Evolutionary conservation across 2,888 invertebrate species (phyloP).

Genomic region (Arrhopalites spinosus): DNA sequence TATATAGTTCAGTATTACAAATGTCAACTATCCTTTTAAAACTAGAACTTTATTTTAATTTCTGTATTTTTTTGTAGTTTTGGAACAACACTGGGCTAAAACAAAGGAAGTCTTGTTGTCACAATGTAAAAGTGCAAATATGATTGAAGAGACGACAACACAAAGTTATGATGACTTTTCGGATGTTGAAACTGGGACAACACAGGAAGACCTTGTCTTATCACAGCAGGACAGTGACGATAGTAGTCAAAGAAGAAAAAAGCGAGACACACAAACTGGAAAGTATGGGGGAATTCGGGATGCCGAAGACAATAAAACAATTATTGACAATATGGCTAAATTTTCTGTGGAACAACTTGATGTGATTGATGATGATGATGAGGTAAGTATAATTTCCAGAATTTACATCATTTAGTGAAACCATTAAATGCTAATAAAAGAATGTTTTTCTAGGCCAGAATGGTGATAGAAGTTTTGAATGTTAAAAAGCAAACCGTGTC

Average conservation of each 20-base stretch:
- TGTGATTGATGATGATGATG: slow-evolving; percentile 62
- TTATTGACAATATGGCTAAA: slow-evolving; percentile 61
- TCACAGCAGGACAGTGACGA: neutral
- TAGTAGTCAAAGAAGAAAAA: neutral
- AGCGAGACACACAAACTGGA: no score
- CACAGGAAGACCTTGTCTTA: neutral
- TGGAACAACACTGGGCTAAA: slow-evolving; percentile 71
- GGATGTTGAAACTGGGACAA: neutral
- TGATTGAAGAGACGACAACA: slow-evolving; percentile 60
- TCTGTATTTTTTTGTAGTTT: no score
- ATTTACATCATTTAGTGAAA: no score
- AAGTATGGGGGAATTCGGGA: slow-evolving; percentile 52
- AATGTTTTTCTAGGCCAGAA: no score
- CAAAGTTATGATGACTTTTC: slow-evolving; percentile 57
- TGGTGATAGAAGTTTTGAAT: slow-evolving; percentile 62
- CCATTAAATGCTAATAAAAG: no score
- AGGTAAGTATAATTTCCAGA: no score
- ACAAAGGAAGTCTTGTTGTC: slow-evolving; percentile 67
- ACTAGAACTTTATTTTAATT: no score
- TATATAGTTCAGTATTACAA: no score
- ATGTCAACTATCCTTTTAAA: no score
- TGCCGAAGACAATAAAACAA: slow-evolving; percentile 55
- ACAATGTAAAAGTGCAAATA: slow-evolving; percentile 71
- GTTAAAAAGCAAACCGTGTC: slow-evolving; percentile 65
- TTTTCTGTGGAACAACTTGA: slow-evolving; percentile 63